These are phyloP conservation scores for Cheumatopsyche charites DNA, from an alignment of 1,140 invertebrate genomes.

Conservation along the genomic window DNA sequence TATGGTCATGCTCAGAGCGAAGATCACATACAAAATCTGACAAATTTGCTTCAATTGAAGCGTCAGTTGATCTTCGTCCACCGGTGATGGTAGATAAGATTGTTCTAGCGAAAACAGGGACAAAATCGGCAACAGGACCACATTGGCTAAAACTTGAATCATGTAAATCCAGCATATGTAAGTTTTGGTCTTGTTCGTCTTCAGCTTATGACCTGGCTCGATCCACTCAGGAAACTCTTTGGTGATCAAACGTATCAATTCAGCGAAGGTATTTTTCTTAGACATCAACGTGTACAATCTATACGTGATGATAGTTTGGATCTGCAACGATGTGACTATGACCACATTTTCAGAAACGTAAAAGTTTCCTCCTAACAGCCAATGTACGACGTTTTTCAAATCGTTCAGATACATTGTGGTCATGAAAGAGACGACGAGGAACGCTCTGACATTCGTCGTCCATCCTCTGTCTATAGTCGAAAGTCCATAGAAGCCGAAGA, in stretches of 20 bases:
- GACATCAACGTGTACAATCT: conserved; percentile 18
- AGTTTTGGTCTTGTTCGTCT: not conserved
- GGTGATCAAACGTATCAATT: conserved; percentile 23
- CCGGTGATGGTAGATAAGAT: too few relatives aligned
- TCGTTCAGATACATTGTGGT: conserved; percentile 31
- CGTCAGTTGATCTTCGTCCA: too few relatives aligned
- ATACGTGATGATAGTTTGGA: conserved; percentile 36
- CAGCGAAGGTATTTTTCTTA: conserved; percentile 24
- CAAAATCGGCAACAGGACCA: not conserved
- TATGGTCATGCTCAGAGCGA: conserved; percentile 33
- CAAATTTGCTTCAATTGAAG: conserved; percentile 32
- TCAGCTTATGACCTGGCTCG: not conserved
- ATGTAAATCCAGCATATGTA: conserved; percentile 35
- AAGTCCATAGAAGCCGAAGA: conserved; percentile 33
- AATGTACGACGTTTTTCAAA: conserved; percentile 6
- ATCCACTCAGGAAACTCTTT: conserved; percentile 40
- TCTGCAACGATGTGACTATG: conserved; percentile 38
- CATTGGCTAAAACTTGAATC: conserved; percentile 9
- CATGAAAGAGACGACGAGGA: conserved; percentile 11
- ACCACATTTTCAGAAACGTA: conserved; percentile 35
- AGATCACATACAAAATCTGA: conserved; percentile 31
- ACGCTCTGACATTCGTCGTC: conserved; percentile 23
- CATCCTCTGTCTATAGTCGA: conserved; percentile 30
- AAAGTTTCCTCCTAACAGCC: conserved; percentile 3
- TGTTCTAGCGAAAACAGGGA: too few relatives aligned